Evolutionary conservation across 1,140 invertebrate species (phyloP), one percentile per base, ranked within the genome.

Genomic region (Drosophila albomicans): DNA sequence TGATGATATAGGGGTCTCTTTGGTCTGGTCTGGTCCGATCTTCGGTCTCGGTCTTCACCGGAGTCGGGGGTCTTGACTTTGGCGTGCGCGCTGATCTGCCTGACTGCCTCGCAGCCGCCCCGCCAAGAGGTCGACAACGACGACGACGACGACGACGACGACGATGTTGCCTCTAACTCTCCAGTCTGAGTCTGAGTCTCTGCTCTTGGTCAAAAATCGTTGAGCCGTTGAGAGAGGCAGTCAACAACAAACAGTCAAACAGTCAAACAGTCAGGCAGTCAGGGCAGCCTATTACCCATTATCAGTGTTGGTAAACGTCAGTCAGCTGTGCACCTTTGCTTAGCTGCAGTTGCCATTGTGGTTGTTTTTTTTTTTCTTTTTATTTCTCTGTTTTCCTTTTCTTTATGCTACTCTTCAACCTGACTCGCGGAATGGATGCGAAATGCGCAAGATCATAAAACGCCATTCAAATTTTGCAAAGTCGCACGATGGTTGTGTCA

Each of bases 51-150:
- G 20, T 25, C 61, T 32, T 15, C 25, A 28, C 30, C 16, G 51
- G 25, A 13, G 11, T 43, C 41, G n/a, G 41, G n/a, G 48, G 30
- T 48, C 59, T 30, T 4, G 64, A 52, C 75, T 70, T 78, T 88
- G 84, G 85, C 85, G 85, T 88, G 85, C 78, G 85, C 85, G 70
- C 85, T 85, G 85, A 89, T 88, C 81, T 88, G 85, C 81, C 85
- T 88, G 85, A 88, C 81, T 88, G 85, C 85, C 56, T 71, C 70
- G 49, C 84, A 75, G 75, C 75, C 65, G 79, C 81, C 62, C 77
- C 77, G 71, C 48, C 67, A 75, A 54, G 64, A 75, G 67, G 78
- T 85, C 74, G 65, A 38, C 35, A 16, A 16, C 16, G 16, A 16
- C 16, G 16, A 16, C 16, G 16, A 16, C n/a, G n/a, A n/a, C n/a